Base-by-base conservation (phyloP, 1,140 invertebrate species). In the Micrasema minimum region DNA sequence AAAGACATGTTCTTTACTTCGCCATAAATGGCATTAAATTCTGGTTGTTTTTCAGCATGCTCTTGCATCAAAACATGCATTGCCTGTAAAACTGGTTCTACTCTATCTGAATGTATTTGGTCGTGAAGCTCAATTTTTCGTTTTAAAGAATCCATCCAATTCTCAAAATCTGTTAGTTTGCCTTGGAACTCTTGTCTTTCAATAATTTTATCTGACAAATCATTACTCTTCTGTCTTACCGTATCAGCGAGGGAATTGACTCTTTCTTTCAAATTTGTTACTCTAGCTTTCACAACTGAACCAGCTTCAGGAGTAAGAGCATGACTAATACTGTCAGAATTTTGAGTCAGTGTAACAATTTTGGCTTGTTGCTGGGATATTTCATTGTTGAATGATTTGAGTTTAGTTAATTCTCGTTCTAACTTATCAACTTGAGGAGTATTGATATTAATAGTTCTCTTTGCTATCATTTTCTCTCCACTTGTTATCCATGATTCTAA, bases 151-250 rank as follows among this genome's bases (percentile, higher is more conserved):
- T 91, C 90, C 81, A 97, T 89, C 93, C 94, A 96, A 57, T 90
- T 91, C 51, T 91, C 89, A 77, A 97, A 94, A 72, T 91, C 90
- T 10, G 89, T 86, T 50, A 97, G 83, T 78, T 92, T 92, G 20
- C 90, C 89, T 76, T 93, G 89, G 74, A 96, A 94, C 78, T 97
- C 94, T 84, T 96, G 92, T 74, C 90, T 85, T 2, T 90, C 86
- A 38, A 94, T 87, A 31, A 95, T 89, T 18, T 91, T 88, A 79
- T 95, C 93, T 4, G 93, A 93, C 0, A 94, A 81, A 41, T 89
- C 85, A 79, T 94, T 94, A 26, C 94, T 92, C 79, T 89, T 89
- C 16, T 88, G 85, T 59, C 92, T 84, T 0, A 92, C 88, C 11
- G 85, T 87, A 75, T 95, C 92, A 3, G 92, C 90, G 0, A 95